Base-by-base conservation (phyloP, 1,140 invertebrate genomes). In the Apis laboriosa region DNA sequence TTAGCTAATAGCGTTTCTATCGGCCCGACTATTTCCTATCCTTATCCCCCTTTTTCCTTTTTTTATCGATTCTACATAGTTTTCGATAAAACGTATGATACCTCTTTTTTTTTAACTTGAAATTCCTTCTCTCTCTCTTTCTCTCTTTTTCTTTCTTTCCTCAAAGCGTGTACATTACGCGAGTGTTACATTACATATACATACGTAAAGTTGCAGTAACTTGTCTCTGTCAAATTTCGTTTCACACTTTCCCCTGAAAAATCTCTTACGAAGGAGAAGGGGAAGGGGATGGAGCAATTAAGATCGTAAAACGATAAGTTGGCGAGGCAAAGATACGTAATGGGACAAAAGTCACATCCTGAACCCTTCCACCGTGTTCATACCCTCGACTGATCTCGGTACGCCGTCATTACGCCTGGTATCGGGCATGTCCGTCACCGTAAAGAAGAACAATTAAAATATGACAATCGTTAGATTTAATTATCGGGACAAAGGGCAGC, bases 391-490 rank as follows among this genome's bases (percentile, higher is more conserved):
- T 87, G 85, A 89, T 86, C 74, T 24, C 83, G 68, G 24, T 58
- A 53, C 58, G 49, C 34, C 89, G 88, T 91, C 90, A 86, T 92
- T 90, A 92, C 87, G 34, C 34, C 34, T n/a, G 88, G 86, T 90
- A 92, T 91, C 90, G 86, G 76, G 15, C 53, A 80, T 88, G 86
- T 83, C 78, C 76, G 87, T 51, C 66, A 56, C 34, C 34, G 73
- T 90, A 92, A 91, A 91, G 91, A 91, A 91, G 92, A 92, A 92
- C 90, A 92, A 93, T 93, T 92, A 93, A 93, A 93, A 92, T 92
- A 92, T 93, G 92, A 93, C 92, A 93, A 92, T 93, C 92, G 91
- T 93, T 92, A 92, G 89, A 93, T 93, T 93, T 93, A 93, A 93
- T 93, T 93, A 93, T 93, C 87, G 91, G 88, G 82, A 92, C 89